These are phyloP conservation scores for Synergus umbraculus DNA, from an alignment of 2,888 invertebrate species.

Conservation along the genomic window DNA sequence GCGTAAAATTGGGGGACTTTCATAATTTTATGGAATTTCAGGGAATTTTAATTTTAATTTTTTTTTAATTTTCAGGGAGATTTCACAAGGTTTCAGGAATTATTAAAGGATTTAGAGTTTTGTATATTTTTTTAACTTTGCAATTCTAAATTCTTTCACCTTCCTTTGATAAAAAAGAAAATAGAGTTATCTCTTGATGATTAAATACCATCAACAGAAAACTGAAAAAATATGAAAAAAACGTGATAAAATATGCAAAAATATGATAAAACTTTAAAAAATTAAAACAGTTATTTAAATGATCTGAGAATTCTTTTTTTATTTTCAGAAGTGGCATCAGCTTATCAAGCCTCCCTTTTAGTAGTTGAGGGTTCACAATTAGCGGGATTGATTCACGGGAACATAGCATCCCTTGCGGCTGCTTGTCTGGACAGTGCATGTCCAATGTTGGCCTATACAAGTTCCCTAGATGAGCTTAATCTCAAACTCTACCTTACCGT, in stretches of 20 bases:
- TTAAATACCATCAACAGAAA: too few relatives aligned
- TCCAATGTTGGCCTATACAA: conserved; percentile 86
- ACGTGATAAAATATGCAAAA: too few relatives aligned
- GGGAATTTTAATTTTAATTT: too few relatives aligned
- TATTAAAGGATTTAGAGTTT: too few relatives aligned
- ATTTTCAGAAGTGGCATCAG: conserved; percentile 84
- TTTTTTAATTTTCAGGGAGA: too few relatives aligned
- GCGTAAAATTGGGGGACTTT: too few relatives aligned
- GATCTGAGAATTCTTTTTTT: not conserved
- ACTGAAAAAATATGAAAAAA: not conserved
- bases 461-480: conserved; percentile 75
- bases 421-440: conserved; percentile 81
- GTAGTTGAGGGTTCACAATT: conserved; percentile 87
- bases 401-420: conserved; percentile 85
- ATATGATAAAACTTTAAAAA: not conserved
- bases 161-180: conserved; percentile 1
- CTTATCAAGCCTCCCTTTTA: conserved; percentile 84
- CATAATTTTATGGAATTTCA: too few relatives aligned
- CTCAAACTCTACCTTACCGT: conserved; percentile 76
- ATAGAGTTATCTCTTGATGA: not conserved
- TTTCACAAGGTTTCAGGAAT: too few relatives aligned
- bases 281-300: not conserved
- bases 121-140: too few relatives aligned
- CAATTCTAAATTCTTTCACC: too few relatives aligned
- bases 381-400: conserved; percentile 84